A percentile compares a stretch with the other conserved stretches of the same genome.
Conservation (phyloP, 2,113 vertebrate species). For the Propithecus coquereli region DNA sequence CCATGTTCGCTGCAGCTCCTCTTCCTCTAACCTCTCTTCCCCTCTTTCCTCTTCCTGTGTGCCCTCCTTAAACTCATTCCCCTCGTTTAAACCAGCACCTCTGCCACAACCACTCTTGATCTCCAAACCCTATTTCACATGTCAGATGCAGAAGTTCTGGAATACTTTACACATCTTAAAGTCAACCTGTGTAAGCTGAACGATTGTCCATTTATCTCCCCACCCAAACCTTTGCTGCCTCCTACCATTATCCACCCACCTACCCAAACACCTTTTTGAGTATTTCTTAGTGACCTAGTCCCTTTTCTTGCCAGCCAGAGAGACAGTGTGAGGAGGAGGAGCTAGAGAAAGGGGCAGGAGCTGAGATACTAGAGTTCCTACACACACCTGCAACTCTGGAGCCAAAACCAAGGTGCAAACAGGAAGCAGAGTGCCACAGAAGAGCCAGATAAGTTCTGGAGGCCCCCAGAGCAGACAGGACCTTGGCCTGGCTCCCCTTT, state of each 20-base stretch:
- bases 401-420: not conserved
- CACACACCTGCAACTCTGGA: not conserved
- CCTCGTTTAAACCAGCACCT: not conserved
- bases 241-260: not conserved
- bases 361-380: not conserved
- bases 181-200: not conserved
- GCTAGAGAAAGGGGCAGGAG: not conserved
- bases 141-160: not conserved
- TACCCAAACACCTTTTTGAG: not conserved
- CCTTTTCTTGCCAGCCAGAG: not conserved
- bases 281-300: not conserved
- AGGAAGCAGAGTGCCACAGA: not conserved
- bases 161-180: not conserved
- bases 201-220: not conserved
- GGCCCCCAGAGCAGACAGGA: not conserved
- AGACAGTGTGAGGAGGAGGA: not conserved
- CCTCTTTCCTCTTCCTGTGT: not conserved
- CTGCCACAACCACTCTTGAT: not conserved
- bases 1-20: not conserved
- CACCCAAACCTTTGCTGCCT: not conserved
- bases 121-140: not conserved
- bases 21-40: not conserved
- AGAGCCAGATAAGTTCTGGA: not conserved
- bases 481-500: not conserved
- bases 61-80: not conserved